These are phyloP conservation scores for Anguilla marmorata DNA, from an alignment of 2,797 vertebrate species.

Conservation along the genomic window DNA sequence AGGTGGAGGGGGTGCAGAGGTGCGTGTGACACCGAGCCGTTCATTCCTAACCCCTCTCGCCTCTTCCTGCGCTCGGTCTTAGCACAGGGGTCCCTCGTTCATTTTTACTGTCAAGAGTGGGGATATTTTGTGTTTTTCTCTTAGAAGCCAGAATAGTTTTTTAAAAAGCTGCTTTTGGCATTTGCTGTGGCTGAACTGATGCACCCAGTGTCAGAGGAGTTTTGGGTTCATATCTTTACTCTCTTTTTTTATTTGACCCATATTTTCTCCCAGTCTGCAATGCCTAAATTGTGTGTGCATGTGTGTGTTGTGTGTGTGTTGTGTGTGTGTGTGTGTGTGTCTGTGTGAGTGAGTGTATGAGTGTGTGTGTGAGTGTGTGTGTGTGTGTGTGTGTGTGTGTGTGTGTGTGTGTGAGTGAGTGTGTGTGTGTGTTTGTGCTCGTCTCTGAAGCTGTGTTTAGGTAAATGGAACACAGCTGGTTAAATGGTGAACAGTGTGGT, in stretches of 20 bases:
- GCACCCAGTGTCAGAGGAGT: background rate
- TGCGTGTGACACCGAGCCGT: conserved; percentile 44
- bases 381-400: no score
- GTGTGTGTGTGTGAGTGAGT: no score
- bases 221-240: background rate
- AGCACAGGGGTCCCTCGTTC: background rate
- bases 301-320: background rate
- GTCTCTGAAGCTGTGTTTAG: background rate
- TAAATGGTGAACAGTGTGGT: background rate
- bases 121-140: background rate
- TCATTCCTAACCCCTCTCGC: background rate
- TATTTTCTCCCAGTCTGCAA: no score
- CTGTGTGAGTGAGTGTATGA: background rate
- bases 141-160: background rate
- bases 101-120: background rate
- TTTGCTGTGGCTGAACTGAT: background rate
- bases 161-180: background rate
- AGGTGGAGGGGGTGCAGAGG: conserved; percentile 80
- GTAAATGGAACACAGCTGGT: background rate
- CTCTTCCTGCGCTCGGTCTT: background rate
- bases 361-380: no score
- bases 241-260: no score
- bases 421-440: background rate
- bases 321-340: background rate
- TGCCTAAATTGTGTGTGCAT: background rate